Base-by-base conservation (phyloP, 2,888 invertebrate species). In the Arctia plantaginis region DNA sequence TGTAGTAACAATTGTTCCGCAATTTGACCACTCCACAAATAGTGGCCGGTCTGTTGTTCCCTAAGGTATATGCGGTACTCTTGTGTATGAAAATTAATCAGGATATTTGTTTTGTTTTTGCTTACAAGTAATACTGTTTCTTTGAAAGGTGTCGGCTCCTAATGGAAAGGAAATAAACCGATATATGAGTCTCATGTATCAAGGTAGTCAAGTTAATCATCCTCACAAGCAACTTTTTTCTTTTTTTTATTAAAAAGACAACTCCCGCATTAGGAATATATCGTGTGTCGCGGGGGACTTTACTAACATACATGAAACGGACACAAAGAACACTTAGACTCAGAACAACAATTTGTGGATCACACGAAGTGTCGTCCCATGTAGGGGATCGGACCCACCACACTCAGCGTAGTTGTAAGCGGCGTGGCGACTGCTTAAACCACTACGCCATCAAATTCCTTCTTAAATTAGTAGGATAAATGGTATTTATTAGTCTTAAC, bases 11-110 rank as follows among this genome's bases (percentile, higher is more conserved):
- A 65, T 35, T 12, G 35, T 12, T 35, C 20, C 33, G n/a, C 15
- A 30, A 44, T 47, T 33, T 35, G 0, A 39, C 33, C n/a, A 13
- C 13, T 12, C 75, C 0, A 72, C 72, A 67, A 62, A 67, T 66
- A 70, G 72, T 76, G 33, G 73, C 70, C 30, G 1, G 69, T 73
- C 39, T 76, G 47, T 30, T 18, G 39, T 12, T n/a, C 41, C 64
- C 30, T 47, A 69, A 74, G 12, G 59, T 74, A 67, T 72, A 71
- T 75, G 30, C 41, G 8, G 30, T 30, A 18, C 18, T 59, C 73
- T 75, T 84, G 73, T 66, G 66, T 70, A 44, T 71, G 64, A 51
- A 76, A 72, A 80, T 59, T 78, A 82, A 75, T 80, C 69, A 74
- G 59, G 7, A 23, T 74, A 70, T 75, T 33, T 75, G 68, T 80